These are phyloP conservation scores for Atopsyche davidsoni DNA, from an alignment of 1,140 invertebrate species.

Conservation along the genomic window DNA sequence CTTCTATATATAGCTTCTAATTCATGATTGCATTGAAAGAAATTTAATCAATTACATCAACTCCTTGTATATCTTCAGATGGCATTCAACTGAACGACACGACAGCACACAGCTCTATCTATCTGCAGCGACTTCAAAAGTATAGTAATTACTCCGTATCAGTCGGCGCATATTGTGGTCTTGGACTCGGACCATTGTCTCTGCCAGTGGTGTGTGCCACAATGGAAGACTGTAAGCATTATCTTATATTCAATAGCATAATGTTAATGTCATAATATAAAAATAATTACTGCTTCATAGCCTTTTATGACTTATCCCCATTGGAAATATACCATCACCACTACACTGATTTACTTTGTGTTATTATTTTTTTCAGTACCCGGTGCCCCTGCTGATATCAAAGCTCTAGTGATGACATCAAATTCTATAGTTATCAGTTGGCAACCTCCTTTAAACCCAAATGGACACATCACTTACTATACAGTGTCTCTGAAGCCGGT, in stretches of 20 bases:
- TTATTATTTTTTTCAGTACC: conserved; percentile 71
- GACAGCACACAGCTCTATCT: conserved; percentile 56
- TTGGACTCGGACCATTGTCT: conserved; percentile 75
- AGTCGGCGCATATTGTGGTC: conserved; percentile 75
- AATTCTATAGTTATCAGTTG: conserved; percentile 78
- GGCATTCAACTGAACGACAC: conserved; percentile 41
- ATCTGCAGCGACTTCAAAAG: conserved; percentile 65
- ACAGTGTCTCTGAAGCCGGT: conserved; percentile 62
- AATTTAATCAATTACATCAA: too few species aligned
- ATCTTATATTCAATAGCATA: background rate
- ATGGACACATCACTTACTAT: conserved; percentile 74
- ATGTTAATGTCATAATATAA: background rate
- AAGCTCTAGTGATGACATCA: conserved; percentile 71
- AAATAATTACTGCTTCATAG: background rate
- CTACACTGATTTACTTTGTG: too few species aligned
- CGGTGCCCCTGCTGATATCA: conserved; percentile 72
- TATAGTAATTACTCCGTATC: conserved; percentile 79
- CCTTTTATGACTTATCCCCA: background rate
- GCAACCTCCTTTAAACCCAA: conserved; percentile 72
- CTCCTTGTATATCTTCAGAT: too few species aligned
- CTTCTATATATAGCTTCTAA: too few species aligned
- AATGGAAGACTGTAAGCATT: conserved; percentile 64
- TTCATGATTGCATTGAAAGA: too few species aligned
- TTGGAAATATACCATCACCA: background rate
- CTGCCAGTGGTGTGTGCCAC: conserved; percentile 71